Evolutionary conservation across 2,113 vertebrate genomes (phyloP).

Genomic region (Geococcyx californianus): DNA sequence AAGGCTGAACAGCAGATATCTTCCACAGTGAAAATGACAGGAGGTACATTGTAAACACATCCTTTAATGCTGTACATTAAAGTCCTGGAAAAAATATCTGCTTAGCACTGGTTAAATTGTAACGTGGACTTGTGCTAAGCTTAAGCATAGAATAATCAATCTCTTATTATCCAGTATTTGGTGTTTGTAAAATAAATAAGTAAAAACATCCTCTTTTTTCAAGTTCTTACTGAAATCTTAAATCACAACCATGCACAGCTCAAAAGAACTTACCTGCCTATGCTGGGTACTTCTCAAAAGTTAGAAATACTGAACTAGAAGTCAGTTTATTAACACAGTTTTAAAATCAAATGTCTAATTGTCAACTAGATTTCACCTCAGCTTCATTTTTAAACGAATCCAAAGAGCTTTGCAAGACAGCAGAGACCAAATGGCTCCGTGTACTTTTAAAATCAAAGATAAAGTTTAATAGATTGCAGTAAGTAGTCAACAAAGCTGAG

Average conservation of each 20-base stretch:
- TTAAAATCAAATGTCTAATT: neutral
- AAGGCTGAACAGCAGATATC: conserved; percentile 18
- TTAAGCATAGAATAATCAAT: neutral
- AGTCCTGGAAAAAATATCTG: neutral
- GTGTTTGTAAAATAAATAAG: neutral
- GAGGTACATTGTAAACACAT: neutral
- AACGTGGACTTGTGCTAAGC: neutral
- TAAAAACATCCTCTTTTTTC: neutral
- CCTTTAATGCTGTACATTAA: neutral
- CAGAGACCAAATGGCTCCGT: neutral
- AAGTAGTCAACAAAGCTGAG: neutral
- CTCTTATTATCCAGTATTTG: neutral
- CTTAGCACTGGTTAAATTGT: neutral
- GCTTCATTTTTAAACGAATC: neutral
- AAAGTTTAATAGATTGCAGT: neutral
- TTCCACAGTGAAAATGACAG: conserved; percentile 31
- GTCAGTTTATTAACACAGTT: neutral
- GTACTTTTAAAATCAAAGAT: neutral
- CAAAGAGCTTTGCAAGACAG: neutral
- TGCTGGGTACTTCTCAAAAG: neutral
- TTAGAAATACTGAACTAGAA: neutral
- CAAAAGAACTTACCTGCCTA: neutral
- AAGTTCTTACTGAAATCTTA: neutral
- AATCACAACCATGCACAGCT: neutral
- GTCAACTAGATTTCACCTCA: neutral